Base-by-base conservation (phyloP, 2,797 vertebrate species). In the Ambastaia sidthimunki region DNA sequence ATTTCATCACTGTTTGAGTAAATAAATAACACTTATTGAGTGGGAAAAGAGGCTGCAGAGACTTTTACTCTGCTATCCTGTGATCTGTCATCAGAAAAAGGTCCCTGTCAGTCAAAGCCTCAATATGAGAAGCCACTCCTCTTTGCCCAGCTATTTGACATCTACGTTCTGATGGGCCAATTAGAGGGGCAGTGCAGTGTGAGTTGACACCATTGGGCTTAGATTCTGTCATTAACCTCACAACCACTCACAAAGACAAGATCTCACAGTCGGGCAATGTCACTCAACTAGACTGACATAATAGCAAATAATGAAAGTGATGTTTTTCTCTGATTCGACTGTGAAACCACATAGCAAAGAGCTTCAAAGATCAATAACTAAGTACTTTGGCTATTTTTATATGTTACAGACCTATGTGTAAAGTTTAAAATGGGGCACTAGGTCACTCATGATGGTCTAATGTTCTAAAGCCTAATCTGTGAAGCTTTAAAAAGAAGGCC, bases 81-180 rank as follows among this genome's bases (percentile, higher is more conserved):
- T 67, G 60, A 70, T 77, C 80, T 63, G 28, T 63, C 69, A 69
- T 77, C 73, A 54, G 48, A 60, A 62, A 70, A 82, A 78, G 78
- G 34, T 54, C 19, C 9, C 66, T 57, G 62, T 74, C 68, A 41
- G 68, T 79, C 78, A 47, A 69, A 48, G 52, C 10, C 41, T 44
- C 0, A 16, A 52, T 69, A 15, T 50, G 6, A 71, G 13, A 4
- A 16, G 48, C 52, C 16, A 59, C 69, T 44, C 75, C 62, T 63
- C 44, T 75, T 44, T 76, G 34, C 54, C 41, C 21, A 55, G 37
- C 15, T 28, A 18, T 48, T 74, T 65, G 18, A 57, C 44, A 57
- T 74, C 75, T 70, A 5, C 13, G 34, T 50, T 63, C 70, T 74
- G 71, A 70, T 65, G 62, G 57, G 66, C 74, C 77, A 79, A 80